phyloP scores from a whole-genome alignment of 2,797 vertebrate species.

The Oophaga sylvatica region DNA sequence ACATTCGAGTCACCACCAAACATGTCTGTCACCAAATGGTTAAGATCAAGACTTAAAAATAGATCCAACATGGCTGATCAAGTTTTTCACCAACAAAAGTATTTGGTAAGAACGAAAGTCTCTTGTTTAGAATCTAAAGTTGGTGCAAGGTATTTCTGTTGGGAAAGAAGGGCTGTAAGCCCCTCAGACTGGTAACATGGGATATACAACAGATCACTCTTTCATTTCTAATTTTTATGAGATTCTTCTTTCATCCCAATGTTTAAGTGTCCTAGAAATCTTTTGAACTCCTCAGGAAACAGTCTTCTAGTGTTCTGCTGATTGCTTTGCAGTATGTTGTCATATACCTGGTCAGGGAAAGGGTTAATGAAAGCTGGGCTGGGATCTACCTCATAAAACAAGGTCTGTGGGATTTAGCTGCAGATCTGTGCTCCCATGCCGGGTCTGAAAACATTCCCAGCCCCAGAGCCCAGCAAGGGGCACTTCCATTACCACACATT shows the following conservation, averaged over 20 bases:
- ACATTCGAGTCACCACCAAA: too few relatives aligned
- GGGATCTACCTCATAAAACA: constrained; percentile 38
- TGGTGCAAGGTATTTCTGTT: not conserved
- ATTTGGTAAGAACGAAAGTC: not conserved
- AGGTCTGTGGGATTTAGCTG: constrained; percentile 45
- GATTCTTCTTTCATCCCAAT: constrained; percentile 1
- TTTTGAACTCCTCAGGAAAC: constrained; percentile 28
- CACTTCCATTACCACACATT: constrained; percentile 56
- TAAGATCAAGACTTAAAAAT: not conserved
- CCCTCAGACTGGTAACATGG: not conserved
- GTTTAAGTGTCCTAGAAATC: not conserved
- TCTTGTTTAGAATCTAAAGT: not conserved
- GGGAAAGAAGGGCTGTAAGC: too few relatives aligned
- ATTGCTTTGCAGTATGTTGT: not conserved
- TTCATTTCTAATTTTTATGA: not conserved
- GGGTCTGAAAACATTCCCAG: constrained; percentile 46
- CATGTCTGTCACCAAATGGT: too few relatives aligned
- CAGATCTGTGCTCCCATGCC: constrained; percentile 35
- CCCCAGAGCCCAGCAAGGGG: constrained; percentile 53
- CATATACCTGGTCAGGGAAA: not conserved
- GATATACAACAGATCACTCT: not conserved
- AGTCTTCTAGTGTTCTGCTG: not conserved
- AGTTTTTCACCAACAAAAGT: not conserved
- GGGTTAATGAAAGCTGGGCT: constrained; percentile 1
- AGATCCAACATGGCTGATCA: not conserved